A percentile compares a stretch with the other conserved stretches of the same genome.
phyloP scores from a whole-genome alignment of 2,113 vertebrate species.

The Tichodroma muraria region DNA sequence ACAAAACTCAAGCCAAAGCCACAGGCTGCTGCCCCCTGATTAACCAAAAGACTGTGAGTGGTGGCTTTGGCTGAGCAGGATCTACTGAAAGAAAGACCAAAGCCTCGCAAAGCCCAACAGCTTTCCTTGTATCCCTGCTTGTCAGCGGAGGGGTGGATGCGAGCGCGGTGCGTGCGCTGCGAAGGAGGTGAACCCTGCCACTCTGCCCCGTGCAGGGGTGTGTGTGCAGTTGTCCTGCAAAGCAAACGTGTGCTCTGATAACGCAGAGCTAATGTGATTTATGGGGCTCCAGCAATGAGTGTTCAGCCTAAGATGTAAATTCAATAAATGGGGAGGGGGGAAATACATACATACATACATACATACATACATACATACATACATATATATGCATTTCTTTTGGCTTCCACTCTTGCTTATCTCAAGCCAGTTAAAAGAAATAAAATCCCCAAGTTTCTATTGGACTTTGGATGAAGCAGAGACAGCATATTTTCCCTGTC shows the following conservation, averaged over 20 bases:
- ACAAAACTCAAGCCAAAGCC: neutral
- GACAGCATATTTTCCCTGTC: conserved; percentile 66
- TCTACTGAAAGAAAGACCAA: neutral
- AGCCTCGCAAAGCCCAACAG: neutral
- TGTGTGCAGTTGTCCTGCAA: neutral
- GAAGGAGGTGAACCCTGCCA: neutral
- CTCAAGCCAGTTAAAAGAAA: conserved; percentile 41
- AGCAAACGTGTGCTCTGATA: neutral
- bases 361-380: neutral
- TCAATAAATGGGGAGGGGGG: neutral
- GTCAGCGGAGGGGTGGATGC: neutral
- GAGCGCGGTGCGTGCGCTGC: fast-evolving
- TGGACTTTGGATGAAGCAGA: conserved; percentile 69
- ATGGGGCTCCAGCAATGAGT: neutral
- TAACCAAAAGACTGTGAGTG: neutral
- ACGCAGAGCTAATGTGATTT: neutral
- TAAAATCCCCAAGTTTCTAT: conserved; percentile 63
- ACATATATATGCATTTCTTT: neutral
- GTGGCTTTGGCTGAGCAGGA: neutral
- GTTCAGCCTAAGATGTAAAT: conserved; percentile 10
- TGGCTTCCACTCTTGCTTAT: conserved; percentile 61
- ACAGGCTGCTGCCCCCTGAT: neutral
- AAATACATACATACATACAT: neutral
- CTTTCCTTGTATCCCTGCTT: neutral
- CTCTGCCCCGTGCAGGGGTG: neutral